phyloP scores from a whole-genome alignment of 2,113 vertebrate genomes.

The Danionella cerebrum region DNA sequence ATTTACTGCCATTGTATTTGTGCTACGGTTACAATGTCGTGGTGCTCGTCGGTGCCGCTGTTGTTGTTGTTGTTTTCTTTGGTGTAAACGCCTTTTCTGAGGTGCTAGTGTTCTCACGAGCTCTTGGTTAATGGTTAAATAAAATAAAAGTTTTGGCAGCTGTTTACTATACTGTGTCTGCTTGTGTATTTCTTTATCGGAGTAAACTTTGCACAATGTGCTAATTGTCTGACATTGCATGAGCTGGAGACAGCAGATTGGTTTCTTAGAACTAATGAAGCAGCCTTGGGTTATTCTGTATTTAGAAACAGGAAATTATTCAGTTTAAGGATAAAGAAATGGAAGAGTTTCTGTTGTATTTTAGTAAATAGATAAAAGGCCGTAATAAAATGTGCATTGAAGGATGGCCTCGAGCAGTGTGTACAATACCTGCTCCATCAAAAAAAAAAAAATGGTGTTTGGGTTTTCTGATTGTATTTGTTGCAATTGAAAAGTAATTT shows the following conservation, averaged over 20 bases:
- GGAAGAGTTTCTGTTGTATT: no score
- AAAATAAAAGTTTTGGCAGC: slow-evolving; percentile 66
- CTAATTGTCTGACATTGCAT: no score
- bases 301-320: not conserved
- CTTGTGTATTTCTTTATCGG: slow-evolving; percentile 13
- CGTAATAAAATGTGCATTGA: no score
- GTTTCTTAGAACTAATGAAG: not conserved
- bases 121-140: slow-evolving; percentile 44
- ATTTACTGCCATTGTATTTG: slow-evolving; percentile 57
- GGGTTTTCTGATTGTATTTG: no score
- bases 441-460: no score
- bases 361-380: no score
- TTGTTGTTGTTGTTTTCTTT: slow-evolving; percentile 57
- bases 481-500: no score
- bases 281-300: not conserved
- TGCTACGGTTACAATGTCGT: slow-evolving; percentile 41
- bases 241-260: not conserved
- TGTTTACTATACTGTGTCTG: slow-evolving; percentile 53
- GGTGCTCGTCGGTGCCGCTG: slow-evolving; percentile 60
- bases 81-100: slow-evolving; percentile 55
- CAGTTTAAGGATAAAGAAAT: no score
- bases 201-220: not conserved
- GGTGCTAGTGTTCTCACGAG: slow-evolving; percentile 35
- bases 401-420: no score
- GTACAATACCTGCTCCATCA: no score